These are phyloP conservation scores for Ceyx margarethae DNA, from an alignment of 2,113 vertebrate genomes.

Conservation along the genomic window DNA sequence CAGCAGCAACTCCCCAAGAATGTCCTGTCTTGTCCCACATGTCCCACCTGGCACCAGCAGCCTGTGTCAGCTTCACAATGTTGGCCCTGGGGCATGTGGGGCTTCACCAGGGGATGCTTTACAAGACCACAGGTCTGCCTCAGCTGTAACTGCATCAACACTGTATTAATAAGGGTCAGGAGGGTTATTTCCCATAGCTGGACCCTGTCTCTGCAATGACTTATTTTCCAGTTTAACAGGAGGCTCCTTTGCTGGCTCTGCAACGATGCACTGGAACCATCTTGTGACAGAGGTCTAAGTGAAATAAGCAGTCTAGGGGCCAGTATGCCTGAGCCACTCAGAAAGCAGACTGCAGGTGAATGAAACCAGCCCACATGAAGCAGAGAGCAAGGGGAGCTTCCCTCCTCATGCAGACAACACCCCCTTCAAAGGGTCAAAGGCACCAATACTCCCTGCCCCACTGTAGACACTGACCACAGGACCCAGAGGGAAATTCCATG, in stretches of 20 bases:
- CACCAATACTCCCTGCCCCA: fast-evolving
- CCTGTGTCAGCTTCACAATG: background rate
- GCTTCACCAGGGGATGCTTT: background rate
- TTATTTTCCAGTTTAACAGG: background rate
- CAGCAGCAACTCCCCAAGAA: background rate
- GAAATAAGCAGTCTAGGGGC: background rate
- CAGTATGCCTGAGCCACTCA: background rate
- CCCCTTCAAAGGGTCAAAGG: background rate
- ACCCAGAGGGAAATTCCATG: fast-evolving
- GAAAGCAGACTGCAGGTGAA: background rate
- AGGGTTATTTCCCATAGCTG: background rate
- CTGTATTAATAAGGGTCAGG: background rate
- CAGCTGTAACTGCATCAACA: background rate
- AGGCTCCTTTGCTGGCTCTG: background rate
- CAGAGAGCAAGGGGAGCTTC: fast-evolving
- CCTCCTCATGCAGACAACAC: background rate
- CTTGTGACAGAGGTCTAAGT: background rate
- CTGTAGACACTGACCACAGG: background rate
- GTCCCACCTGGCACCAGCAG: fast-evolving
- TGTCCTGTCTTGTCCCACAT: fast-evolving
- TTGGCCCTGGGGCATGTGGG: background rate
- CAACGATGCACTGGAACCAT: background rate
- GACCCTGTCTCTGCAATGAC: background rate
- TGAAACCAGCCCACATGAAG: background rate
- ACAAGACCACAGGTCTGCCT: background rate